Base-by-base conservation (phyloP, 2,797 vertebrate species). In the Typhlichthys eigenmanni region DNA sequence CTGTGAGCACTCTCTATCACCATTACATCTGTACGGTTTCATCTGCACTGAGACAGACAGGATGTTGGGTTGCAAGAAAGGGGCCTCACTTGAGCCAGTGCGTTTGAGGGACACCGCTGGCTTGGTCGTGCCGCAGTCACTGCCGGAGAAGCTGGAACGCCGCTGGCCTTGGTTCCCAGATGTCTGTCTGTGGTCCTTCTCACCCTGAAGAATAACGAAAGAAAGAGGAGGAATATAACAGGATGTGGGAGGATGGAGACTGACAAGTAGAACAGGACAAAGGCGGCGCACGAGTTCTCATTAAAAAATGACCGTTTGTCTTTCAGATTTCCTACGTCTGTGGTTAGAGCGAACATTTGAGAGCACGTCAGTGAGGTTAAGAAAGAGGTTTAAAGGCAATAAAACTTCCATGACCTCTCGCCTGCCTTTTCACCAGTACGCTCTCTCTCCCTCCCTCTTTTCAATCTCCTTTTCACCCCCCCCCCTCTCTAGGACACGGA, bases 121-220 rank as follows among this genome's bases (percentile, higher is more conserved):
- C 60, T 96, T 94, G 69, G 90, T 89, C 14, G 91, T 92, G 50
- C 93, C 91, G 0, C 93, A 93, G 68, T 95, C 95, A 60, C 94
- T 93, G 10, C 94, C 96, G 85, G 95, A 96, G 75, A 95, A 95
- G 62, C 95, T 95, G 2, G 95, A 95, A 0, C 95, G 94, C n/a
- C 93, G 90, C 79, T 97, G 97, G 75, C 91, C 92, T 78, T 94
- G 93, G 67, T 91, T 84, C 34, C 86, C 93, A 0, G 87, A 55
- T 0, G 92, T 91, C 68, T 84, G 82, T 52, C 87, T 53, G 91
- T 66, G 49, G 93, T 91, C 82, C 91, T 82, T 89, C 0, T 76
- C 72, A 87, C 92, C 83, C 87, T 88, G 79, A 17, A 64, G 60
- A 78, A 74, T 76, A 66, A 8, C 62, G 52, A 70, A 54, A 60